A percentile compares a stretch with the other conserved stretches of the same genome.
Evolutionary conservation across 2,113 vertebrate species (phyloP).

Genomic region (Erythrocercus mccallii): DNA sequence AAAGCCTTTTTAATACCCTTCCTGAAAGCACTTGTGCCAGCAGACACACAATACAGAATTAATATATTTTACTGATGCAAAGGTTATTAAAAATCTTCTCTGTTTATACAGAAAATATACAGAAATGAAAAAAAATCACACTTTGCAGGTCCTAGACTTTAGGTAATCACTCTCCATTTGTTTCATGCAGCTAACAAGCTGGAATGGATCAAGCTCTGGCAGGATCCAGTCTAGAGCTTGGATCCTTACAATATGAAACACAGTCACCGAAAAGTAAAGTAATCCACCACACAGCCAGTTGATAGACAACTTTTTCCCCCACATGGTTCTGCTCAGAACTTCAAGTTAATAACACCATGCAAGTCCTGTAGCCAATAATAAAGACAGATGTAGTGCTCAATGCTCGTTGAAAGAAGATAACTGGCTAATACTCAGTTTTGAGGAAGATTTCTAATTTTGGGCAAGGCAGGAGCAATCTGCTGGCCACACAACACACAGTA

Average conservation of each 20-base stretch:
- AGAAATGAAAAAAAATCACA: neutral
- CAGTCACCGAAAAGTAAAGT: neutral
- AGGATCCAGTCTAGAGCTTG: neutral
- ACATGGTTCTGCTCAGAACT: neutral
- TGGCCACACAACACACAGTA: neutral
- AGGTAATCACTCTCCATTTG: neutral
- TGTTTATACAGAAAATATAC: neutral
- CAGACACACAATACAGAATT: neutral
- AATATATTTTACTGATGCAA: neutral
- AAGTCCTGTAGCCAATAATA: neutral
- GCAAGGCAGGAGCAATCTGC: neutral
- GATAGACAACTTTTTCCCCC: accelerated
- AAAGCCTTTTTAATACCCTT: neutral
- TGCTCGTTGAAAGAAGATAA: neutral
- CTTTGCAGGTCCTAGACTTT: neutral
- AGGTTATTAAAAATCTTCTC: neutral
- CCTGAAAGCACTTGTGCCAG: neutral
- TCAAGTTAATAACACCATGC: neutral
- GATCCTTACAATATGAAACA: neutral
- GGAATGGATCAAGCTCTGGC: neutral
- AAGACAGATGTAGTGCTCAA: neutral
- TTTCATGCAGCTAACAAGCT: neutral
- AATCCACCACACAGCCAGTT: neutral
- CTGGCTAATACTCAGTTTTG: neutral
- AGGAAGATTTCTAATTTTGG: neutral